Evolutionary conservation across 2,113 vertebrate species (phyloP), one percentile per base, ranked within the genome.

Genomic region (Cynoglossus semilaevis): DNA sequence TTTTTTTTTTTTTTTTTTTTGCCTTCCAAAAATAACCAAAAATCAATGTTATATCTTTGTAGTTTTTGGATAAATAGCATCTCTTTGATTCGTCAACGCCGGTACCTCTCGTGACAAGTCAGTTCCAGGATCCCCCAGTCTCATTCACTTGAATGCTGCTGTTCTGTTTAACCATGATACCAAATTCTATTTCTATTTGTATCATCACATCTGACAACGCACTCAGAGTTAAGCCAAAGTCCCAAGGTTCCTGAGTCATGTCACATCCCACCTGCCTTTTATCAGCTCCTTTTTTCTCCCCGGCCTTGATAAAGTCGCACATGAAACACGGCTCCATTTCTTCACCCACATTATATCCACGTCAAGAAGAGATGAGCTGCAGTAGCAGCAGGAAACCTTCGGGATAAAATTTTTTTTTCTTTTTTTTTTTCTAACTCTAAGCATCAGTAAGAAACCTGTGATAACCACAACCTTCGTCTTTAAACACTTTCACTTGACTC

Each of bases 221-320:
- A 70, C 12, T 1, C 18, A 5, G 41, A 69, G 53, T 50, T 63
- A 19, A 63, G 15, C 16, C 22, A 34, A 38, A 62, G 63, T 76
- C 65, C 38, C 14, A 7, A 17, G 61, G 71, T 73, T 48, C 58
- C 43, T 37, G 58, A 54, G 51, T 36, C 48, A n/a, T 51, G 51
- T 67, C 63, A 29, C 7, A 11, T 51, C n/a, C 56, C 15, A 29
- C 22, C 22, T 29, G 22, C 44, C 46, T 9, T 47, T 44, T 14
- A 72, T 36, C 9, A 40, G 55, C 56, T 52, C 29, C 47, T 46
- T 15, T 34, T 22, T 62, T 76, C 36, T 18, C 29, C 35, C 22
- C 37, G 9, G n/a, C n/a, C n/a, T 15, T 68, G 22, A 6, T 29
- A 29, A 29, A 29, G 22, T 29, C 22, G n/a, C n/a, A n/a, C n/a